phyloP scores from a whole-genome alignment of 2,797 vertebrate genomes.

The Varecia variegata region DNA sequence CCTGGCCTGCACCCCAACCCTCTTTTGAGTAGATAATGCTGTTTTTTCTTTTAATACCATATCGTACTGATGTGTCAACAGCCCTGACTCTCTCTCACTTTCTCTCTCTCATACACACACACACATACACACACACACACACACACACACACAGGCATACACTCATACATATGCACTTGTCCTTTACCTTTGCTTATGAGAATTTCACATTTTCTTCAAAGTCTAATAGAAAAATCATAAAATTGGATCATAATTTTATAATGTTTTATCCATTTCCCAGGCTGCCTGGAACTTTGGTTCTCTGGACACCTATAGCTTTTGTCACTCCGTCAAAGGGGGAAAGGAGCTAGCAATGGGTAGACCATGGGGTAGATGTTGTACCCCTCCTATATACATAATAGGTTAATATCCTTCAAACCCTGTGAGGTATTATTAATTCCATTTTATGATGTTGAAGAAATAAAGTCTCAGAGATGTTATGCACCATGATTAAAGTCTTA shows the following conservation, averaged over 20 bases:
- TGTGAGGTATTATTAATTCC: background rate
- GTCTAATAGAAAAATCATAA: background rate
- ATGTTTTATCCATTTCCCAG: too few relatives aligned
- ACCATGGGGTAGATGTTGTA: background rate
- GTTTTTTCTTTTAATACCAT: background rate
- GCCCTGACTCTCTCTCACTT: background rate
- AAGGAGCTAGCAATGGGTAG: background rate
- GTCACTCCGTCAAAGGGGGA: background rate
- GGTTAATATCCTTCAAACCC: background rate
- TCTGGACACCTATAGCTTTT: background rate
- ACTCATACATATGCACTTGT: background rate
- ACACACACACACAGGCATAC: background rate
- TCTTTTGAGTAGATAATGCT: background rate
- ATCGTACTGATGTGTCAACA: too few relatives aligned
- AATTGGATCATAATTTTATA: background rate
- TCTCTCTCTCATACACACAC: too few relatives aligned
- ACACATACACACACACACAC: background rate
- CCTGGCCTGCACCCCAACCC: rapidly evolving
- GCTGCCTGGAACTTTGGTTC: background rate
- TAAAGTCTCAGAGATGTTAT: background rate
- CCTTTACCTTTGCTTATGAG: background rate
- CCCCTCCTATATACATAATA: background rate
- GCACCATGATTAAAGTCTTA: background rate
- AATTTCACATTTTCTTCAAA: background rate
- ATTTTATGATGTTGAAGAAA: background rate